A percentile compares a stretch with the other conserved stretches of the same genome.
Evolutionary conservation across 2,797 vertebrate species (phyloP).

Genomic region (Coracias cyanogaster): DNA sequence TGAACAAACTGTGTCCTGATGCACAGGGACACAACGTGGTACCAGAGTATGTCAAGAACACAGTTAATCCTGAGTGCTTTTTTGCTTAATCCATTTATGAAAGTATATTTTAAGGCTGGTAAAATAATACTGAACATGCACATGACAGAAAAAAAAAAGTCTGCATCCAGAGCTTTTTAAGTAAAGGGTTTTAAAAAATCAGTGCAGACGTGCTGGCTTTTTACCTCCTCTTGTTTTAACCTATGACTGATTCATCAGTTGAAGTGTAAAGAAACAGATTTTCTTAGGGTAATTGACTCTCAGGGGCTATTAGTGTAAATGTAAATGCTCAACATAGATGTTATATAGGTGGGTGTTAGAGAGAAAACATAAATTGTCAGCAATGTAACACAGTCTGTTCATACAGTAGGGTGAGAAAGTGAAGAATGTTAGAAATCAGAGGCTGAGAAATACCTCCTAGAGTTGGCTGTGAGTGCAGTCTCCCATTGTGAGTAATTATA

Average conservation of each 20-base stretch:
- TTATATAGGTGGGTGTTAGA: slow-evolving; percentile 56
- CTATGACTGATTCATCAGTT: slow-evolving; percentile 71
- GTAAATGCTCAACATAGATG: slow-evolving; percentile 63
- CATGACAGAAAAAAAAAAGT: background rate
- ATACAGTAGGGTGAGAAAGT: slow-evolving; percentile 11
- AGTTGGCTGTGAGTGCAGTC: slow-evolving; percentile 17
- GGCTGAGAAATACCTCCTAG: slow-evolving; percentile 15
- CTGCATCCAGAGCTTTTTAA: slow-evolving; percentile 64
- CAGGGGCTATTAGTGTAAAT: slow-evolving; percentile 65
- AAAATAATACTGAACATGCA: slow-evolving; percentile 40
- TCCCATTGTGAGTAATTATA: slow-evolving; percentile 59
- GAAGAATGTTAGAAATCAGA: slow-evolving; percentile 25
- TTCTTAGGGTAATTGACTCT: slow-evolving; percentile 62
- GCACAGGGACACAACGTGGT: background rate
- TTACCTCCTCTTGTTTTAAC: slow-evolving; percentile 64
- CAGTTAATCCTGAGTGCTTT: background rate
- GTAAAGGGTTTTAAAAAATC: slow-evolving; percentile 59
- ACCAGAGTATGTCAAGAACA: background rate
- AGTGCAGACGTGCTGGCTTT: slow-evolving; percentile 61
- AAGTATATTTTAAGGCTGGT: slow-evolving; percentile 33
- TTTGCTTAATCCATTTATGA: slow-evolving; percentile 23
- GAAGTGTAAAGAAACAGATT: slow-evolving; percentile 69
- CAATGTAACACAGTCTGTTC: slow-evolving; percentile 44
- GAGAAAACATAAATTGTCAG: slow-evolving; percentile 53
- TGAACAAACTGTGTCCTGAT: background rate